Percentiles rank a stretch among this genome's conserved stretches.
These are phyloP conservation scores for Uropsilus gracilis DNA, from an alignment of 2,113 vertebrate species.

Conservation along the genomic window DNA sequence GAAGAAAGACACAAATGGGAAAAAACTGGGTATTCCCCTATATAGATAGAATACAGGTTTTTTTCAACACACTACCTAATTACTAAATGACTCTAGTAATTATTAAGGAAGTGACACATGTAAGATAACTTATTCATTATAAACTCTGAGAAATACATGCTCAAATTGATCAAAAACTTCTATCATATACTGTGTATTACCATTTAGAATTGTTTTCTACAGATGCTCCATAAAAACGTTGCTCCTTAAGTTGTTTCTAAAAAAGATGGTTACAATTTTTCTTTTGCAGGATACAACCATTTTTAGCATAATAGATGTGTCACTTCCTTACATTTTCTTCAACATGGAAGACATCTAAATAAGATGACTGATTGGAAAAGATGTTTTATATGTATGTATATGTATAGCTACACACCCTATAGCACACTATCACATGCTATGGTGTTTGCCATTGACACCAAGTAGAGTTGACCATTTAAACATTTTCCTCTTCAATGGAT, in stretches of 20 bases:
- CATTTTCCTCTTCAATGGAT: neutral
- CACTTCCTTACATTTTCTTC: neutral
- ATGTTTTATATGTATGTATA: neutral
- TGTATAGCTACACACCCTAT: neutral
- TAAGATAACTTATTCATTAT: neutral
- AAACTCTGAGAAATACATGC: neutral
- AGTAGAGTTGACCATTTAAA: neutral
- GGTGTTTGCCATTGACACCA: neutral
- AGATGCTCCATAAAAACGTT: neutral
- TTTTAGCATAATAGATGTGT: neutral
- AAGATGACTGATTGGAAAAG: neutral
- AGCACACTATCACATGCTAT: neutral
- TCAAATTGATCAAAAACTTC: neutral
- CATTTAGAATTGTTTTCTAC: neutral
- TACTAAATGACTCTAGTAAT: neutral
- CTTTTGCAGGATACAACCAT: neutral
- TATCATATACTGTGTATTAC: neutral
- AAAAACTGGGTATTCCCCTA: too few relatives aligned
- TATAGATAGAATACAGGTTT: too few relatives aligned
- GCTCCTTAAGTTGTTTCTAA: neutral
- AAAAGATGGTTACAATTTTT: neutral
- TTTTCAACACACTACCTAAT: neutral
- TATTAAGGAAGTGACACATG: neutral
- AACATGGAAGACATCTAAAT: neutral
- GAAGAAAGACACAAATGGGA: too few relatives aligned